Percentiles rank a stretch among this genome's conserved stretches.
Conservation (phyloP, 2,113 vertebrate species). For the Fregata magnificens region DNA sequence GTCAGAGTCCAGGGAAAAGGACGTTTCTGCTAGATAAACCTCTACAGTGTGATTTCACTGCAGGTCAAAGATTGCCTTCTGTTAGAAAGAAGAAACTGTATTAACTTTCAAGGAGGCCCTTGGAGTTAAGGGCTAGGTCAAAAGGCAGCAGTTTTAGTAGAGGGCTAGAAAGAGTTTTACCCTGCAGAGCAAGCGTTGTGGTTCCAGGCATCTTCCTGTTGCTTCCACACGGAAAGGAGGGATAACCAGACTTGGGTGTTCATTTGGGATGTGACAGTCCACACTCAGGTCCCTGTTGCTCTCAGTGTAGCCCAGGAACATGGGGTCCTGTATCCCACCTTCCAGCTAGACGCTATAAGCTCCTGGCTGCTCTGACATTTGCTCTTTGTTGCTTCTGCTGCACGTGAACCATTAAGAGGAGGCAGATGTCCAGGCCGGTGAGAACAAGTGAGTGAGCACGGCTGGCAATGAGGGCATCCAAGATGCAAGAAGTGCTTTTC, state of each 20-base stretch:
- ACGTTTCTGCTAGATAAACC: neutral
- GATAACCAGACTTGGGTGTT: neutral
- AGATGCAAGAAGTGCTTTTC: neutral
- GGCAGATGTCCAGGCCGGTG: neutral
- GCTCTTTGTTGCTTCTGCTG: neutral
- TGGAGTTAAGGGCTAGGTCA: neutral
- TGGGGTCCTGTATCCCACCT: neutral
- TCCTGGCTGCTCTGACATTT: neutral
- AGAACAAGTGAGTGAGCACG: neutral
- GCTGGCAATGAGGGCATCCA: neutral
- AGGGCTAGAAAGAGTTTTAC: neutral
- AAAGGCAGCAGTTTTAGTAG: neutral
- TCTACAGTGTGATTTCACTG: neutral
- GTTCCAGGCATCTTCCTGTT: neutral
- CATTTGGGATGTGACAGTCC: neutral
- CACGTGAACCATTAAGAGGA: rapidly evolving
- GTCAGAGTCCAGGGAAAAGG: neutral
- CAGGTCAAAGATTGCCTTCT: neutral
- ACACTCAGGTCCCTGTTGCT: neutral
- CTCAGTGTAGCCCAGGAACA: neutral
- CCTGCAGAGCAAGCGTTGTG: neutral
- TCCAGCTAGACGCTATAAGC: neutral
- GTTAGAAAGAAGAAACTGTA: neutral
- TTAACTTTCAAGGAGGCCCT: neutral
- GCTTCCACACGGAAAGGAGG: neutral